These are phyloP conservation scores for Notospermus geniculatus DNA, from an alignment of 1,140 invertebrate genomes.

Conservation along the genomic window DNA sequence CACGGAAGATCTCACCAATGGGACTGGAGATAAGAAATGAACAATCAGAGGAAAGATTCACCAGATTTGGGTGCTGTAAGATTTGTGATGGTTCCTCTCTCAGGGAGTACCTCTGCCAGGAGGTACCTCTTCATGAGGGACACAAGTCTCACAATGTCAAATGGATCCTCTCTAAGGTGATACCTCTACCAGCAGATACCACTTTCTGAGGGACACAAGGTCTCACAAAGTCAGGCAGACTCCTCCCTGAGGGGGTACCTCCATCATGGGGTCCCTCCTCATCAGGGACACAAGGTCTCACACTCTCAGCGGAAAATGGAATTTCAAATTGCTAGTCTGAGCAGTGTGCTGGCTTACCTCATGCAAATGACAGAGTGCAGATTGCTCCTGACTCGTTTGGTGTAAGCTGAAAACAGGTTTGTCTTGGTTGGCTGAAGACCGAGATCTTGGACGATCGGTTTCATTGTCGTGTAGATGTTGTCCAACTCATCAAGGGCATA, in stretches of 20 bases:
- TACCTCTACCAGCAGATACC: too few relatives aligned
- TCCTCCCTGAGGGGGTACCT: too few relatives aligned
- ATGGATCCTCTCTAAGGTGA: too few relatives aligned
- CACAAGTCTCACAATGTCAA: too few relatives aligned
- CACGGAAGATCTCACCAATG: conserved; percentile 56
- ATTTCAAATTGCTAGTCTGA: neutral
- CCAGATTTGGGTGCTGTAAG: neutral
- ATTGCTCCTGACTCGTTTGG: conserved; percentile 74
- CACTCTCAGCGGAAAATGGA: too few relatives aligned
- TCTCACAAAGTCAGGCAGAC: too few relatives aligned
- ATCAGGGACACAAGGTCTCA: too few relatives aligned
- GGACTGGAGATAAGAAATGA: conserved; percentile 40
- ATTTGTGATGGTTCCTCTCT: too few relatives aligned
- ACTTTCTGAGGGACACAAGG: too few relatives aligned
- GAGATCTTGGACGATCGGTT: conserved; percentile 53
- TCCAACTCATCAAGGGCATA: conserved; percentile 56
- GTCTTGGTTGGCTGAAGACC: conserved; percentile 69
- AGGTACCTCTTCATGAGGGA: too few relatives aligned
- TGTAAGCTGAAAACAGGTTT: conserved; percentile 81
- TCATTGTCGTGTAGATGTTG: conserved; percentile 57
- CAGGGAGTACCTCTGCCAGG: too few relatives aligned
- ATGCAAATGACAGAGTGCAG: conserved; percentile 83
- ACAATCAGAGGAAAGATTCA: neutral
- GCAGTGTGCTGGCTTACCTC: conserved; percentile 63
- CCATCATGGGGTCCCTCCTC: too few relatives aligned